Evolutionary conservation across 2,113 vertebrate species (phyloP), one percentile per base, ranked within the genome.

Genomic region (Hirundichthys speculiger): DNA sequence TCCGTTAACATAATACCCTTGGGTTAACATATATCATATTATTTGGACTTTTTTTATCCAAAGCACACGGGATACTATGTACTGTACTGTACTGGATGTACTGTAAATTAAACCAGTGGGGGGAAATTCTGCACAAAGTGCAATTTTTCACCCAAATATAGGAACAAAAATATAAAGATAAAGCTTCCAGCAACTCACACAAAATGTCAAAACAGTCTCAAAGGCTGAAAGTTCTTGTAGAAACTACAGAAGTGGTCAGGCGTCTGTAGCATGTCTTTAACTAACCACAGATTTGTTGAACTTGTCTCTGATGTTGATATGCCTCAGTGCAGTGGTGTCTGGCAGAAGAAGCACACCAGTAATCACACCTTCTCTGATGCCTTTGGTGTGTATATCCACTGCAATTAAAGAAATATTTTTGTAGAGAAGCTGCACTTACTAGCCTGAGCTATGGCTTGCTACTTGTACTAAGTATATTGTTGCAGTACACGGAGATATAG

Each of bases 401-500:
- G 40, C 58, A 20, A 64, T n/a, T 65, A 27, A 61, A 21, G 42
- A 56, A 55, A 43, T 52, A 58, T 20, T 42, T 50, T 21, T 56
- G 20, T 13, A 3, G 42, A 53, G 18, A 67, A 60, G 61, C 15
- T 0, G 19, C 64, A 18, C 27, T 40, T 27, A 2, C n/a, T 50
- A 55, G 69, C 49, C 59, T 75, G 48, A 75, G 69, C 66, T 73
- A 46, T 74, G 61, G 66, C 72, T 34, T 34, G n/a, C n/a, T n/a
- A n/a, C n/a, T n/a, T n/a, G n/a, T n/a, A n/a, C n/a, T n/a, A n/a
- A n/a, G n/a, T n/a, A n/a, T n/a, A n/a, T n/a, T n/a, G n/a, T n/a
- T n/a, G n/a, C n/a, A n/a, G n/a, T n/a, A n/a, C n/a, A n/a, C n/a
- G n/a, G n/a, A n/a, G n/a, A n/a, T n/a, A n/a, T n/a, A n/a, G n/a